Evolutionary conservation across 1,140 invertebrate species (phyloP).

Genomic region (Planococcus citri): DNA sequence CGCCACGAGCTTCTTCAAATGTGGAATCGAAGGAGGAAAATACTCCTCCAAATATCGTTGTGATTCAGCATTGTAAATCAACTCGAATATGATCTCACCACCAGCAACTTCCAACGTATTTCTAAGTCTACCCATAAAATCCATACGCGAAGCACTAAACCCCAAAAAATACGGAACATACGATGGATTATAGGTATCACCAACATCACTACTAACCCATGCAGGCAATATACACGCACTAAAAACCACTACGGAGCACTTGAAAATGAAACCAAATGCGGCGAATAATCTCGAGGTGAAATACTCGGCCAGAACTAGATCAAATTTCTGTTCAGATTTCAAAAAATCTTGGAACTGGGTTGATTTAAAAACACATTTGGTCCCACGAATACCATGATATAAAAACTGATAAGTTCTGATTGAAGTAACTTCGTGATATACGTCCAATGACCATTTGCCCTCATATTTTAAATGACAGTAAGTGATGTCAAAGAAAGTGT

Average conservation of each 20-base stretch:
- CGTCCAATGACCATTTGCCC: no score
- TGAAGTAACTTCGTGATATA: no score
- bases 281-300: not conserved
- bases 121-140: constrained; percentile 21
- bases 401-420: no score
- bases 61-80: not conserved
- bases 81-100: not conserved
- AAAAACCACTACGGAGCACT: constrained; percentile 42
- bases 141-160: not conserved
- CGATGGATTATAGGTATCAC: constrained; percentile 24
- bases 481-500: constrained; percentile 35
- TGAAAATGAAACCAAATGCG: constrained; percentile 29
- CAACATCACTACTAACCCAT: constrained; percentile 39
- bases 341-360: not conserved
- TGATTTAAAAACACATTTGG: not conserved
- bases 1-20: not conserved
- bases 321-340: not conserved
- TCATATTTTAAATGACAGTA: no score
- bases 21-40: not conserved
- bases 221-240: constrained; percentile 43
- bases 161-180: constrained; percentile 24
- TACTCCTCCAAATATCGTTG: not conserved
- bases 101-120: constrained; percentile 23
- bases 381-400: not conserved
- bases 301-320: not conserved